These are phyloP conservation scores for Episyrphus balteatus DNA, from an alignment of 1,140 invertebrate species.

Conservation along the genomic window DNA sequence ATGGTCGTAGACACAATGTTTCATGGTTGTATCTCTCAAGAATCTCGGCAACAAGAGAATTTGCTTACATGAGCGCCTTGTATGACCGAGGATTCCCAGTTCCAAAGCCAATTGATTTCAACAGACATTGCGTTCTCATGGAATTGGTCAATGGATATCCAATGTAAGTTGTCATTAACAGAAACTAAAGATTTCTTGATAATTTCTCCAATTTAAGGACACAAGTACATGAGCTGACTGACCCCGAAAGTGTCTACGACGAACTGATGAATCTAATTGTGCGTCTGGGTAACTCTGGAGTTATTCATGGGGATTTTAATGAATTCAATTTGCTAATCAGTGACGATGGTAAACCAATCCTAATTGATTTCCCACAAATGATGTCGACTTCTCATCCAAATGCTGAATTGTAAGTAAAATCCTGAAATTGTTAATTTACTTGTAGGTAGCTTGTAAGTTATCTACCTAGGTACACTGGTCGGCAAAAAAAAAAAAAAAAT, in stretches of 20 bases:
- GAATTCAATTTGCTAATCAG: slow-evolving; percentile 96
- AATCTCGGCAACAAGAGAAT: slow-evolving; percentile 95
- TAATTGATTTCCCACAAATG: slow-evolving; percentile 99
- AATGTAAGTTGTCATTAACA: slow-evolving; percentile 43
- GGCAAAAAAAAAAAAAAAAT: no score
- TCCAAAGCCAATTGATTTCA: slow-evolving; percentile 88
- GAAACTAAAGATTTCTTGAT: neutral
- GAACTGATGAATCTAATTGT: slow-evolving; percentile 93
- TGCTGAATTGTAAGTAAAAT: slow-evolving; percentile 67
- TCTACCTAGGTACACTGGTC: no score
- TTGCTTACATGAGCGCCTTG: slow-evolving; percentile 94
- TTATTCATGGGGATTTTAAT: slow-evolving; percentile 99
- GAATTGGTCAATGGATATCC: slow-evolving; percentile 73
- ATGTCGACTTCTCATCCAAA: slow-evolving; percentile 87
- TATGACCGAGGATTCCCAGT: slow-evolving; percentile 87
- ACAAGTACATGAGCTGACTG: slow-evolving; percentile 65
- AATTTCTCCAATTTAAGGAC: slow-evolving; percentile 49
- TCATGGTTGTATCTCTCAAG: slow-evolving; percentile 98
- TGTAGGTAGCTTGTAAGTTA: no score
- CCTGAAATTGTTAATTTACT: neutral
- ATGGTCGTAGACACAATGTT: slow-evolving; percentile 73
- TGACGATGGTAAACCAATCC: slow-evolving; percentile 65
- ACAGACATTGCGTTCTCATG: slow-evolving; percentile 96
- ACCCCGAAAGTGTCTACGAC: slow-evolving; percentile 78
- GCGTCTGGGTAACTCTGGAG: slow-evolving; percentile 79